phyloP scores from a whole-genome alignment of 2,113 vertebrate species.

The Eubucco bourcierii region DNA sequence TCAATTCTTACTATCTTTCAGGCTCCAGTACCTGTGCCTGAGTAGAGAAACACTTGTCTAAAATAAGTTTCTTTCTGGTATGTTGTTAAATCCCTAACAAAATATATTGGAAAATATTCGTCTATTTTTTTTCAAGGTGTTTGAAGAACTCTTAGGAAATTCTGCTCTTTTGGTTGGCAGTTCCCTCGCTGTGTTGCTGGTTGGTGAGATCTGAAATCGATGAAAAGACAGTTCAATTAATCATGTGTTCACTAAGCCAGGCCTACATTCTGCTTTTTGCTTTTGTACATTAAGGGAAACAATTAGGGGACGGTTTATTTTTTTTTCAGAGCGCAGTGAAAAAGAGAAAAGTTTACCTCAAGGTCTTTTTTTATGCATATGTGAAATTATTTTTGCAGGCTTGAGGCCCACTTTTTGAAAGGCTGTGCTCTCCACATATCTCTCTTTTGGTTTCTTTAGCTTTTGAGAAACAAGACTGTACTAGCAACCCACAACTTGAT shows the following conservation, averaged over 20 bases:
- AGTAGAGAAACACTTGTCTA: neutral
- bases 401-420: neutral
- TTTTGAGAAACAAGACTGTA: neutral
- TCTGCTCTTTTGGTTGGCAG: neutral
- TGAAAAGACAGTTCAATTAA: neutral
- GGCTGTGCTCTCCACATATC: rapidly evolving
- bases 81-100: neutral
- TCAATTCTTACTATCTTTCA: neutral
- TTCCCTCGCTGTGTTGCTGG: neutral
- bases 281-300: neutral
- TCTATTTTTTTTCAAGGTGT: neutral
- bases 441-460: neutral
- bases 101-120: neutral
- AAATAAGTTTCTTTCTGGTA: neutral
- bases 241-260: neutral
- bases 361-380: neutral
- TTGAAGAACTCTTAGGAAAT: neutral
- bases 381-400: neutral
- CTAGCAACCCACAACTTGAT: neutral
- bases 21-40: neutral
- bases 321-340: neutral
- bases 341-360: neutral
- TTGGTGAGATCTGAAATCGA: neutral
- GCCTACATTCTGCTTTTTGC: neutral
- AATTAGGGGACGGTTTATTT: neutral